These are phyloP conservation scores for Sprattus sprattus DNA, from an alignment of 2,113 vertebrate species.

Conservation along the genomic window DNA sequence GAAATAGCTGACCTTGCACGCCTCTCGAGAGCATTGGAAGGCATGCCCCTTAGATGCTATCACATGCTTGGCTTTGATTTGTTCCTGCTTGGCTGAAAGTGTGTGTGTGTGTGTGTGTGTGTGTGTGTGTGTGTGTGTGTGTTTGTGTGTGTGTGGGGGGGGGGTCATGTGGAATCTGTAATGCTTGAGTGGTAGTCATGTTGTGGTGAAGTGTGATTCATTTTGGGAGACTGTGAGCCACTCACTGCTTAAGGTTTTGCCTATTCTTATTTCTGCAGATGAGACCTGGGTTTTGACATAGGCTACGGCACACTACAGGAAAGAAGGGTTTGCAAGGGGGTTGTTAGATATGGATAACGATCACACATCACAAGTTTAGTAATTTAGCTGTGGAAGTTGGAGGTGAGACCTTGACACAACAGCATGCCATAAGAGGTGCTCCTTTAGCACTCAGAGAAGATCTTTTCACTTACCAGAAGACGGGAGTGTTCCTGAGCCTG, in stretches of 20 bases:
- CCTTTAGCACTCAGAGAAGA: not conserved
- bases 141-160: not conserved
- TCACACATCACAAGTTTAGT: not conserved
- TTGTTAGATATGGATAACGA: not conserved
- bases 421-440: too few species aligned
- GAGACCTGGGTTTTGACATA: too few species aligned
- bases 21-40: not conserved
- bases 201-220: not conserved
- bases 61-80: not conserved
- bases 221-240: not conserved
- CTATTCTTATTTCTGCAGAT: not conserved
- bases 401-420: too few species aligned
- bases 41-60: not conserved
- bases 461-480: not conserved
- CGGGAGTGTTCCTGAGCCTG: not conserved
- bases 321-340: not conserved
- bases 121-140: too few species aligned
- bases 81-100: not conserved
- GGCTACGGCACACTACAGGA: not conserved
- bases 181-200: not conserved
- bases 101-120: too few species aligned
- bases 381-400: not conserved
- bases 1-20: not conserved
- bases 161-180: too few species aligned
- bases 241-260: not conserved